A percentile compares a stretch with the other conserved stretches of the same genome.
These are phyloP conservation scores for Serrognathus titanus DNA, from an alignment of 2,888 invertebrate genomes.

Conservation along the genomic window DNA sequence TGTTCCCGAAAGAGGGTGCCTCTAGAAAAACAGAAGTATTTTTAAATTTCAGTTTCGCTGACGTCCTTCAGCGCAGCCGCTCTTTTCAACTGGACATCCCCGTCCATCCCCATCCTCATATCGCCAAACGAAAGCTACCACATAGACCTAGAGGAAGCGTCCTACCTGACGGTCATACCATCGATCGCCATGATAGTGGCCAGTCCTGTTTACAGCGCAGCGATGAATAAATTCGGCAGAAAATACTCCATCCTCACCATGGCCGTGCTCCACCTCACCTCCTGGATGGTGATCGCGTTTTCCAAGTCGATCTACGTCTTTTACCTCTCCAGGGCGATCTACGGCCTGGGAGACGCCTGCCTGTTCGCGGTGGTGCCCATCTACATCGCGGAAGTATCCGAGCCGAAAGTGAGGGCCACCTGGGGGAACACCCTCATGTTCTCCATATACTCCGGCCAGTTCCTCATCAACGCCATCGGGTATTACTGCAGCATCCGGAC, in stretches of 20 bases:
- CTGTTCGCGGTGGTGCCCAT: slow-evolving; percentile 26
- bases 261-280: slow-evolving; percentile 31
- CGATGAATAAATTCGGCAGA: slow-evolving; percentile 28
- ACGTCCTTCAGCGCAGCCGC: slow-evolving; percentile 22
- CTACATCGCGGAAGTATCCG: slow-evolving; percentile 37
- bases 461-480: slow-evolving; percentile 34
- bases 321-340: slow-evolving; percentile 33
- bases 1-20: too few relatives aligned
- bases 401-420: slow-evolving; percentile 35
- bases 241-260: slow-evolving; percentile 29
- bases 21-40: too few relatives aligned
- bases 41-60: too few relatives aligned
- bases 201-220: slow-evolving; percentile 15
- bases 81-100: slow-evolving; percentile 29
- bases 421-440: slow-evolving; percentile 36
- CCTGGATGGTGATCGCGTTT: slow-evolving; percentile 29
- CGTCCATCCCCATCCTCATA: slow-evolving; percentile 26
- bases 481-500: slow-evolving; percentile 23
- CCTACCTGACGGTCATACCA: slow-evolving; percentile 26
- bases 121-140: slow-evolving; percentile 24
- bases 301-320: slow-evolving; percentile 33
- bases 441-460: slow-evolving; percentile 28
- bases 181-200: slow-evolving; percentile 23
- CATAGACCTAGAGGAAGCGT: slow-evolving; percentile 22
- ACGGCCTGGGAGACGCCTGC: slow-evolving; percentile 33